These are phyloP conservation scores for Rhogogaster chlorosoma DNA, from an alignment of 2,888 invertebrate species.

Conservation along the genomic window DNA sequence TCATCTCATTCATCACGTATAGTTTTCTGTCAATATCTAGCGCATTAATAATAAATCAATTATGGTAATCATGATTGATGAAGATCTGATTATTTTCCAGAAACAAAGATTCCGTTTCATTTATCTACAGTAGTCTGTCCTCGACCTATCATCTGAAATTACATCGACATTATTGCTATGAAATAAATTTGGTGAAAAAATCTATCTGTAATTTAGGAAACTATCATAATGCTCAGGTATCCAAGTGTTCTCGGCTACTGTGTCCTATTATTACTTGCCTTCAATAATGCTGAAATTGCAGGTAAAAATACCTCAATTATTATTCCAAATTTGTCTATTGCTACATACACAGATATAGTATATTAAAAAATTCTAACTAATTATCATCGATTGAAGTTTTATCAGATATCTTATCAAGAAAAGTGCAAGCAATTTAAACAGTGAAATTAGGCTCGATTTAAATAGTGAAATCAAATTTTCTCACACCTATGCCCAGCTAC, in stretches of 20 bases:
- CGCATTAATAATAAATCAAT: neutral
- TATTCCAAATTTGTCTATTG: neutral
- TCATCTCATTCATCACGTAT: neutral
- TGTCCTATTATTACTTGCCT: neutral
- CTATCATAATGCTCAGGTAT: neutral
- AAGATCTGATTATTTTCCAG: neutral
- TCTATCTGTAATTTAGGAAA: neutral
- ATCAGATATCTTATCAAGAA: neutral
- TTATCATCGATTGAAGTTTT: neutral
- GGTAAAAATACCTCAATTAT: neutral
- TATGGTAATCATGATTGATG: neutral
- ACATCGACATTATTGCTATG: neutral
- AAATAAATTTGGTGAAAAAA: neutral
- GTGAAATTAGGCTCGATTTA: neutral
- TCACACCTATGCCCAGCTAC: too few species aligned
- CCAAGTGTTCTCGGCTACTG: neutral
- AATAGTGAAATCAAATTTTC: neutral
- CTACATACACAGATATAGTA: neutral
- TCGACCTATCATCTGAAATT: constrained; percentile 1
- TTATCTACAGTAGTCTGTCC: neutral
- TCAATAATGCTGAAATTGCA: constrained; percentile 17
- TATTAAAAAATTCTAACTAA: neutral
- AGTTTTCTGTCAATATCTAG: neutral
- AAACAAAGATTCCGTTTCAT: neutral
- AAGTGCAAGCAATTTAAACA: neutral